A percentile compares a stretch with the other conserved stretches of the same genome.
phyloP scores from a whole-genome alignment of 2,113 vertebrate species.

The Morphnarchus princeps region DNA sequence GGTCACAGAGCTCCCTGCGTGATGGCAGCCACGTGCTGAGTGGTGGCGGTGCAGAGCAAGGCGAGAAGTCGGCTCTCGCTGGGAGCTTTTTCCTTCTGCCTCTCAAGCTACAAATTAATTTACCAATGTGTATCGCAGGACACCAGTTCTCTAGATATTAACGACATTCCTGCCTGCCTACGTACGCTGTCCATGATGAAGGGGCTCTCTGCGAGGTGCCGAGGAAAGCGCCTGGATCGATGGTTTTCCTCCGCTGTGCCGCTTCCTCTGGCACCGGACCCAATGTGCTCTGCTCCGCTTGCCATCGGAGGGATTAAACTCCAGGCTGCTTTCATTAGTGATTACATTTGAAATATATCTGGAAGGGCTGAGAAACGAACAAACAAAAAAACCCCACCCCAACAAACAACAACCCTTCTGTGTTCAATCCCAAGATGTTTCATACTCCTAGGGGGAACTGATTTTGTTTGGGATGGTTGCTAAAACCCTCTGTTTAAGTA shows the following conservation, averaged over 20 bases:
- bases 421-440: neutral
- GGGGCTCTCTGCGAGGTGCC: neutral
- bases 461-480: neutral
- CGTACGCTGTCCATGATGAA: rapidly evolving
- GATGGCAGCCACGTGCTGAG: neutral
- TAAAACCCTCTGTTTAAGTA: neutral
- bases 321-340: neutral
- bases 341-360: neutral
- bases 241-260: neutral
- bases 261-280: neutral
- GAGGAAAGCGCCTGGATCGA: rapidly evolving
- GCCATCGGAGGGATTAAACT: neutral
- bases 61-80: rapidly evolving
- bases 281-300: rapidly evolving
- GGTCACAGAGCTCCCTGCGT: neutral
- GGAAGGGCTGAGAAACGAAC: neutral
- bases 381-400: neutral
- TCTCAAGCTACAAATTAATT: neutral
- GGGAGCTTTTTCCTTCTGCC: neutral
- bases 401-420: neutral
- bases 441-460: neutral
- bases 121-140: neutral
- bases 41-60: rapidly evolving
- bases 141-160: neutral
- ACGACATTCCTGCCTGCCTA: neutral